phyloP scores from a whole-genome alignment of 2,113 vertebrate genomes.

The Aptenodytes forsteri region DNA sequence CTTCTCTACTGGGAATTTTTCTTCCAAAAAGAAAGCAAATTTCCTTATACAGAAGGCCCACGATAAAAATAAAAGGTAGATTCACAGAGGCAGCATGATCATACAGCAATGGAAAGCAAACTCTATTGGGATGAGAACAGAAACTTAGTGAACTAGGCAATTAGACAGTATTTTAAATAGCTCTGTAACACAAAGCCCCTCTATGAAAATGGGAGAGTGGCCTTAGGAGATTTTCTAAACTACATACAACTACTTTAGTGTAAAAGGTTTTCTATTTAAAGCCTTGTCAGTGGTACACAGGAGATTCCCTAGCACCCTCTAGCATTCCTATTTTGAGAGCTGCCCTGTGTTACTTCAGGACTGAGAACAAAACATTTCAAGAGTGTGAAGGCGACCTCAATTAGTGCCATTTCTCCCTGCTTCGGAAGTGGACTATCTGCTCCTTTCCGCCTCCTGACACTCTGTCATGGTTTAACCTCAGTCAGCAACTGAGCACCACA shows the following conservation, averaged over 20 bases:
- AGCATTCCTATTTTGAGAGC: not conserved
- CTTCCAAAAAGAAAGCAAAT: not conserved
- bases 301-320: not conserved
- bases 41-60: not conserved
- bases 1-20: not conserved
- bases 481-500: too few relatives aligned
- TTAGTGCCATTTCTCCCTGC: not conserved
- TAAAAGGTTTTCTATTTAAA: conserved; percentile 36
- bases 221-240: not conserved
- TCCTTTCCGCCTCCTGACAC: not conserved
- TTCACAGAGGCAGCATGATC: not conserved
- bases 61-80: not conserved
- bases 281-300: not conserved
- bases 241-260: not conserved
- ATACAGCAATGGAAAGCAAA: not conserved
- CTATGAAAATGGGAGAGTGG: not conserved
- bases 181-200: not conserved
- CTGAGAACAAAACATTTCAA: not conserved
- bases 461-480: not conserved
- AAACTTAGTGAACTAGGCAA: not conserved
- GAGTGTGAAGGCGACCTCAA: not conserved
- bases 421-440: not conserved
- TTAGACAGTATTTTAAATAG: not conserved
- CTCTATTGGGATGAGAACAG: not conserved
- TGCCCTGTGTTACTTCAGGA: not conserved